A percentile compares a stretch with the other conserved stretches of the same genome.
Evolutionary conservation across 2,113 vertebrate genomes (phyloP).

Genomic region (Corythornis vintsioides): DNA sequence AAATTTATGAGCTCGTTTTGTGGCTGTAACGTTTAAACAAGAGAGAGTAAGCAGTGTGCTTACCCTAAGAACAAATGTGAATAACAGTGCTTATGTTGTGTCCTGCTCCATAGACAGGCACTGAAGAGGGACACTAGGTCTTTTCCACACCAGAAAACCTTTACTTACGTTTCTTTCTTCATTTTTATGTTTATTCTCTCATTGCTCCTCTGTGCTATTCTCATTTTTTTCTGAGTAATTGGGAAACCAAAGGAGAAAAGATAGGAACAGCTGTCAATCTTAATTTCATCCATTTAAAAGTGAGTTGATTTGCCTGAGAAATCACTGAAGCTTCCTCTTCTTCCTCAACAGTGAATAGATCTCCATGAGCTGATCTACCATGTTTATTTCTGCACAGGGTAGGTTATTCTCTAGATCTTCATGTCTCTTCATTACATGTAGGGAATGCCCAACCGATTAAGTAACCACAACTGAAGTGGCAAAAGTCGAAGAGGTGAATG

Average conservation of each 20-base stretch:
- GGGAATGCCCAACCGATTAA: background rate
- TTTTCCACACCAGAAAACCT: background rate
- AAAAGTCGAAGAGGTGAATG: background rate
- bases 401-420: background rate
- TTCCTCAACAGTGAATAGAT: background rate
- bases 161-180: background rate
- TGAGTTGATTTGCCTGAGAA: background rate
- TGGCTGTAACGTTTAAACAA: conserved; percentile 59
- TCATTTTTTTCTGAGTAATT: background rate
- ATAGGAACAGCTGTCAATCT: accelerated
- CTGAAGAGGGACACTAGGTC: background rate
- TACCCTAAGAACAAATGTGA: background rate
- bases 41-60: background rate
- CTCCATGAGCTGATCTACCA: background rate
- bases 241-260: background rate
- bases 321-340: background rate
- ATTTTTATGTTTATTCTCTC: background rate
- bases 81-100: background rate
- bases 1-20: conserved; percentile 55
- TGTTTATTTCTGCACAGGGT: background rate
- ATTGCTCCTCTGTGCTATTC: background rate
- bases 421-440: background rate
- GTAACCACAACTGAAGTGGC: accelerated
- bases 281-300: background rate
- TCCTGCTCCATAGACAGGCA: background rate